Base-by-base conservation (phyloP, 1,140 invertebrate species). In the Prorops nasuta region DNA sequence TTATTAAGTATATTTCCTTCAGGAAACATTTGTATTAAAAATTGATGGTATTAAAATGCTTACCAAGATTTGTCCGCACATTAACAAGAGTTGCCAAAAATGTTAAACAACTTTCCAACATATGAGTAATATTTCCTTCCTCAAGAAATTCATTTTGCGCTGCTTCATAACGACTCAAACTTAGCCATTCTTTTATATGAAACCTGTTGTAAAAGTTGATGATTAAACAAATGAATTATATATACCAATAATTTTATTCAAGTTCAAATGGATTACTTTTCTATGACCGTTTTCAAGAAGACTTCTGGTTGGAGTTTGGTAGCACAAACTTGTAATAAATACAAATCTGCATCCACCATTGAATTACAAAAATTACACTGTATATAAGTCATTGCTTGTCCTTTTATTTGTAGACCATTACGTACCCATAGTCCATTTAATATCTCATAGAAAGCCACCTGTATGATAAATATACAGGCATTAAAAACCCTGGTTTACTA, bases 361-460 rank as follows among this genome's bases (percentile, higher is more conserved):
- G 94, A 97, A 75, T 96, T 97, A 78, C 94, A 97, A 78, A 98
- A 98, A 78, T 98, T 96, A 50, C 92, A 95, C 72, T 98, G 96
- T 56, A 98, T 94, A 69, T 98, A 98, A 15, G 96, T 98, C 93
- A 98, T 98, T 3, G 95, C 94, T 79, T 98, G 95, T 10, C 94
- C 94, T 76, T 94, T 94, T 57, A 98, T 98, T 81, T 98, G 96
- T 1, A 97, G 80, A 1, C 96, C 96, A 79, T 98, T 98, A 43
- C 95, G 83, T 19, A 98, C 91, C 96, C 96, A 98, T 62, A 97
- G 83, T 10, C 91, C 92, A 60, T 88, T 89, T 38, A 95, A 79
- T 59, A 98, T 96, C 81, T 98, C 95, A 73, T 96, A 92, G 75
- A 96, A 94, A 1, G 92, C 87, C 46, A 92, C 92, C 91, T 97